Conservation (phyloP, 2,888 invertebrate species). For the Cantharis flavilabris region DNA sequence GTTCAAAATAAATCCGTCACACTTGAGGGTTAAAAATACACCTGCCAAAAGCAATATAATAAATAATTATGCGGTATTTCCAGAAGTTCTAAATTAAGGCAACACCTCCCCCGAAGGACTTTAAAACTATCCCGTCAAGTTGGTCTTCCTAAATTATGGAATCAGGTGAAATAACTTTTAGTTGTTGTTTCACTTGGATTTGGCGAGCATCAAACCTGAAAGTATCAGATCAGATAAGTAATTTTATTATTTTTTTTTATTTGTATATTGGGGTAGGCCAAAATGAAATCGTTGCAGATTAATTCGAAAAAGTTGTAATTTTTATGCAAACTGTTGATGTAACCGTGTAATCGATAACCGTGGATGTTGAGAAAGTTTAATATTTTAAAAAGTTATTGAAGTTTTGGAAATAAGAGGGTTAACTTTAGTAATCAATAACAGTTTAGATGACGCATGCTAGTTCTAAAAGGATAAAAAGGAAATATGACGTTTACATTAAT, state of each 20-base stretch:
- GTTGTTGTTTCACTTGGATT: not conserved
- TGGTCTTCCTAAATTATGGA: not conserved
- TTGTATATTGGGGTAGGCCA: too few species aligned
- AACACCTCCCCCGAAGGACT: not conserved
- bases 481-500: conserved; percentile 50
- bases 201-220: not conserved
- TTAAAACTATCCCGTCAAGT: not conserved
- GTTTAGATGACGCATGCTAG: conserved; percentile 42
- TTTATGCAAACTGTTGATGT: not conserved
- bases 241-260: too few species aligned
- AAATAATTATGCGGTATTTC: not conserved
- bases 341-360: not conserved
- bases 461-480: conserved; percentile 45
- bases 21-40: not conserved
- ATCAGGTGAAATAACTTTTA: not conserved
- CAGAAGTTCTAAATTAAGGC: not conserved
- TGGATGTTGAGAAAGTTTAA: not conserved
- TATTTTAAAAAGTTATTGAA: conserved; percentile 27
- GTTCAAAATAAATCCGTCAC: not conserved
- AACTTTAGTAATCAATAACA: conserved; percentile 43
- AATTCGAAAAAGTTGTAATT: too few species aligned
- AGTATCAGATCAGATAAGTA: not conserved
- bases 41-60: not conserved
- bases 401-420: conserved; percentile 21
- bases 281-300: too few species aligned